A percentile compares a stretch with the other conserved stretches of the same genome.
Conservation (phyloP, 64 coral and sea anemone genomes). For the Platygyra sinensis region DNA sequence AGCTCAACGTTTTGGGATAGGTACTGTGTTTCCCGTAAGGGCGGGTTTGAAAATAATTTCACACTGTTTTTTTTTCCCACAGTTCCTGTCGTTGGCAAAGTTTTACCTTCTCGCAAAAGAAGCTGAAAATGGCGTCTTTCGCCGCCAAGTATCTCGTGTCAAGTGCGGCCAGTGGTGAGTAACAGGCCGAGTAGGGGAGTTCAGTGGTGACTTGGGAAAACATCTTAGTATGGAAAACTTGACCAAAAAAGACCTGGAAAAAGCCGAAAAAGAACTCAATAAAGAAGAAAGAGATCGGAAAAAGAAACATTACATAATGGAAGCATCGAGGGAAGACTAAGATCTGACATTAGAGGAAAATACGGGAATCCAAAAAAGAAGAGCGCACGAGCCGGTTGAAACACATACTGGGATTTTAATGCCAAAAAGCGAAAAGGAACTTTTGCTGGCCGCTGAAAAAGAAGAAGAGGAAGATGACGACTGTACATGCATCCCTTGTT, state of each 20-base stretch:
- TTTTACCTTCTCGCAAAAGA: neutral
- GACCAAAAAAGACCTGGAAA: conserved; percentile 57
- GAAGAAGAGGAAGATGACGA: conserved; percentile 67
- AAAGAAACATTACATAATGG: conserved; percentile 57
- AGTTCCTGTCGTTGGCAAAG: no score
- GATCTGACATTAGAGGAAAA: conserved; percentile 67
- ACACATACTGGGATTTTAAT: conserved; percentile 60
- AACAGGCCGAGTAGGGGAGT: conserved; percentile 43
- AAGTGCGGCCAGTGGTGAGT: conserved; percentile 51
- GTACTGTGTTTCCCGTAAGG: no score
- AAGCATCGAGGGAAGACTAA: conserved; percentile 62
- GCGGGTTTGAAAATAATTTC: neutral
- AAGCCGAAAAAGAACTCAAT: conserved; percentile 60
- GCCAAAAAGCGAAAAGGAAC: conserved; percentile 59
- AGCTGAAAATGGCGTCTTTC: conserved; percentile 71
- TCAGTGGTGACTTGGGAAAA: conserved; percentile 59
- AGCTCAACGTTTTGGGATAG: no score
- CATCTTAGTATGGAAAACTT: conserved; percentile 44
- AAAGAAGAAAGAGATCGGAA: conserved; percentile 60
- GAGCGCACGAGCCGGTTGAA: conserved; percentile 51
- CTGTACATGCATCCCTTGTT: conserved; percentile 42
- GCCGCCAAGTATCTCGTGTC: conserved; percentile 87
- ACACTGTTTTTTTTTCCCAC: neutral
- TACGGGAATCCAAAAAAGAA: conserved; percentile 86
- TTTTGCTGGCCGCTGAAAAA: conserved; percentile 26